phyloP scores from a whole-genome alignment of 64 coral and sea anemone species.

The Trachythela sp. region DNA sequence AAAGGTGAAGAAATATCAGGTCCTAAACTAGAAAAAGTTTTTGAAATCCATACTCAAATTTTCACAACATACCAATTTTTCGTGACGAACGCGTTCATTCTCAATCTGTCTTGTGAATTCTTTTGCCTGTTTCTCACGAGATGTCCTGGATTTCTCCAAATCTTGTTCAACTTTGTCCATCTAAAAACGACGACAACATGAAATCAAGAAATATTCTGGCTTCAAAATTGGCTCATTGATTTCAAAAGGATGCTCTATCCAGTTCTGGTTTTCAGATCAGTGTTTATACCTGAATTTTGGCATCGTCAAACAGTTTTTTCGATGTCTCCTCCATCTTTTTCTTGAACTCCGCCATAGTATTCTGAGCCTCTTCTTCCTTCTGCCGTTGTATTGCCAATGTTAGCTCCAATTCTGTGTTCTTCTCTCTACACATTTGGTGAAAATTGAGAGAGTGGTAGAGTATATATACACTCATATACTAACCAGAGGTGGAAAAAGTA shows the following conservation, averaged over 20 bases:
- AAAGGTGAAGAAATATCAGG: neutral
- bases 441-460: neutral
- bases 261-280: too few relatives aligned
- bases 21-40: neutral
- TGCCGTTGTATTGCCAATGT: constrained; percentile 64
- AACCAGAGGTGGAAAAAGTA: too few relatives aligned
- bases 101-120: constrained; percentile 89
- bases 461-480: neutral
- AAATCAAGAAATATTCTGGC: too few relatives aligned
- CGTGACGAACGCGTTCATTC: constrained; percentile 69
- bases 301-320: constrained; percentile 83
- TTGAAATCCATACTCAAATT: neutral
- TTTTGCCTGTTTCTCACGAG: constrained; percentile 85
- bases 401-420: constrained; percentile 59
- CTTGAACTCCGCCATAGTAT: constrained; percentile 81
- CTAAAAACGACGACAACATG: constrained; percentile 17
- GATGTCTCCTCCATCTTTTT: constrained; percentile 87
- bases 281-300: constrained; percentile 64
- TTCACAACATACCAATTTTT: constrained; percentile 62
- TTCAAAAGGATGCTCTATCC: neutral
- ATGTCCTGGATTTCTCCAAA: constrained; percentile 78
- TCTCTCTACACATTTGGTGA: constrained; percentile 49
- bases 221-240: too few relatives aligned
- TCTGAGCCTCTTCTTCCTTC: constrained; percentile 69
- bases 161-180: constrained; percentile 98